These are phyloP conservation scores for Neosilurus mollespiculum DNA, from an alignment of 2,797 vertebrate genomes.

Conservation along the genomic window DNA sequence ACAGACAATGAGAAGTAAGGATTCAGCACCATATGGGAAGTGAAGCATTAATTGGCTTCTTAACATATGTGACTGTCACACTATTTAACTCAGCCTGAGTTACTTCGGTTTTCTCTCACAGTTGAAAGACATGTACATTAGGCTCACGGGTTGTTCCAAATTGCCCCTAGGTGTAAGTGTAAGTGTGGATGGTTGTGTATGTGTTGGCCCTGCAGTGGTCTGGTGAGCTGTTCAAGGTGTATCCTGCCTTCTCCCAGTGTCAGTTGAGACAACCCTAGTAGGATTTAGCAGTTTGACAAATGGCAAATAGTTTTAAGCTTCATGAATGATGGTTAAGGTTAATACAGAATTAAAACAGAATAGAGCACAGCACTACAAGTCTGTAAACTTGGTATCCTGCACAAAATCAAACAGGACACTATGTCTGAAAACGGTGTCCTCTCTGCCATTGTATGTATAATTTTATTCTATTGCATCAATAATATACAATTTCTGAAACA, in stretches of 20 bases:
- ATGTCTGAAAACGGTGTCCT: background rate
- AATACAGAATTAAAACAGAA: background rate
- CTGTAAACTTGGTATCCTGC: background rate
- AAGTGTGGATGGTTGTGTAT: too few species aligned
- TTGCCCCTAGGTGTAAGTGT: too few species aligned
- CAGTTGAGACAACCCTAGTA: too few species aligned
- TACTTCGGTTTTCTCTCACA: too few species aligned
- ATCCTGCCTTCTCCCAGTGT: too few species aligned
- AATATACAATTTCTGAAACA: background rate
- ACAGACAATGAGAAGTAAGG: background rate
- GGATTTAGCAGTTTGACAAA: too few species aligned
- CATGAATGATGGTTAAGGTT: background rate
- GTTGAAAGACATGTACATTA: too few species aligned
- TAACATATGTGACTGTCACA: background rate
- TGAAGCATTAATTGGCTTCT: background rate
- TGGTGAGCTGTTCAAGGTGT: too few species aligned
- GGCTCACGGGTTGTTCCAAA: too few species aligned
- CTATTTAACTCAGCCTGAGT: background rate
- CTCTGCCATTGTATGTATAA: background rate
- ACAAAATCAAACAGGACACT: constrained; percentile 8
- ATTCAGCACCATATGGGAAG: background rate
- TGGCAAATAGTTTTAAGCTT: background rate
- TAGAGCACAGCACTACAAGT: background rate
- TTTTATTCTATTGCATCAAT: background rate
- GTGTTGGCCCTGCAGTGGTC: too few species aligned